Evolutionary conservation across 2,113 vertebrate species (phyloP).

Genomic region (Barbus barbus): DNA sequence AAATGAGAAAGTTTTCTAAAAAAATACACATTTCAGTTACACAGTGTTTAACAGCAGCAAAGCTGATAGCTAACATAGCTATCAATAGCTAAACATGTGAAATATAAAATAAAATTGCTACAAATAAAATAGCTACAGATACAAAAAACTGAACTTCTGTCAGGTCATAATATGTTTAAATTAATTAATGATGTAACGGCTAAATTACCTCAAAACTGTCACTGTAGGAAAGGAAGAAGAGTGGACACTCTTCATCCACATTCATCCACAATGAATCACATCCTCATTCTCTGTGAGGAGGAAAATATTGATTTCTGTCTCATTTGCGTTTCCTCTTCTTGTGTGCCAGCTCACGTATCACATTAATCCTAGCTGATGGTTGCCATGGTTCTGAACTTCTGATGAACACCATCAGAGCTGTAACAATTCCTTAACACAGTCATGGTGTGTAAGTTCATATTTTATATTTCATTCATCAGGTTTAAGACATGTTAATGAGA

Average conservation of each 20-base stretch:
- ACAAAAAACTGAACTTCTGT: background rate
- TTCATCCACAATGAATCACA: slow-evolving; percentile 55
- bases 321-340: slow-evolving; percentile 38
- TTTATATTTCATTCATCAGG: slow-evolving; percentile 10
- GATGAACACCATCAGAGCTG: slow-evolving; percentile 63
- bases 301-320: slow-evolving; percentile 63
- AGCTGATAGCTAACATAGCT: background rate
- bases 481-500: background rate
- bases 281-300: slow-evolving; percentile 43
- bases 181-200: background rate
- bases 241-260: background rate
- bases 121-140: background rate
- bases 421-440: slow-evolving; percentile 67
- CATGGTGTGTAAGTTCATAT: slow-evolving; percentile 15
- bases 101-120: background rate
- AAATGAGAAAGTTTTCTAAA: background rate
- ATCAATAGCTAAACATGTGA: background rate
- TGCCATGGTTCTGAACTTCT: slow-evolving; percentile 74
- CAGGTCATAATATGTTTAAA: no score
- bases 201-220: background rate
- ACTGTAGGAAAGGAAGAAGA: background rate
- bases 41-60: background rate
- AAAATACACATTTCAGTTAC: background rate
- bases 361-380: slow-evolving; percentile 70
- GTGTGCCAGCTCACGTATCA: slow-evolving; percentile 61